A percentile compares a stretch with the other conserved stretches of the same genome.
Conservation (phyloP, 2,113 vertebrate genomes). For the Microcebus griseorufus region DNA sequence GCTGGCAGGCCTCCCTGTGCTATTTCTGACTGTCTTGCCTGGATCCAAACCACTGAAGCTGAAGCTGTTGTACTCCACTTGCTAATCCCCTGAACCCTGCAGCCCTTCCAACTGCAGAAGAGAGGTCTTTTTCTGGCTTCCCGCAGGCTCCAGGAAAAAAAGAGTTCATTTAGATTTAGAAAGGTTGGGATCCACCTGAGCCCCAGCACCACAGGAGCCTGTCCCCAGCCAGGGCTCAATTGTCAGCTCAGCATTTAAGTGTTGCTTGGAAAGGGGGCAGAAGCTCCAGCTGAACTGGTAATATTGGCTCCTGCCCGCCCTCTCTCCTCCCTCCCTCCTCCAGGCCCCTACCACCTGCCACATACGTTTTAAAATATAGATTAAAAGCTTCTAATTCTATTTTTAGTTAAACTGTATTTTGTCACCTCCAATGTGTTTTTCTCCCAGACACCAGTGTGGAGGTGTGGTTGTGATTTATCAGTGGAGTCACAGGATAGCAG, state of each 20-base stretch:
- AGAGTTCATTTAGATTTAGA: neutral
- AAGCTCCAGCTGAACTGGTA: neutral
- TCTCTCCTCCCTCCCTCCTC: neutral
- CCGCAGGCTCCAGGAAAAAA: neutral
- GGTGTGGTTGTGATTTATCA: conserved; percentile 71
- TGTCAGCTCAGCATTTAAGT: neutral
- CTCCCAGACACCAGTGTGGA: conserved; percentile 70
- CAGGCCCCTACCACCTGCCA: neutral
- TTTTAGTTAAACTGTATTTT: conserved; percentile 75
- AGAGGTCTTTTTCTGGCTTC: neutral
- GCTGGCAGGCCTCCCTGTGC: neutral
- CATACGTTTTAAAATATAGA: conserved; percentile 4
- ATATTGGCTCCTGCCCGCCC: neutral
- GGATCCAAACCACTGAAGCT: neutral
- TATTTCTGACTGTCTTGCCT: neutral
- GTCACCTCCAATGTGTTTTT: conserved; percentile 40
- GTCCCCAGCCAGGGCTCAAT: neutral
- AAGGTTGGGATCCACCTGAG: conserved; percentile 6
- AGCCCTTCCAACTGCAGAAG: neutral
- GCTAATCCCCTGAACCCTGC: neutral
- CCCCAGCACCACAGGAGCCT: neutral
- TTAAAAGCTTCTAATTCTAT: conserved; percentile 25
- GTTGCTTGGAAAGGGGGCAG: neutral
- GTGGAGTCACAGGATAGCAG: conserved; percentile 70
- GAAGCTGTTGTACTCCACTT: neutral